These are phyloP conservation scores for Ecliptopera silaceata DNA, from an alignment of 2,888 invertebrate species.

Conservation along the genomic window DNA sequence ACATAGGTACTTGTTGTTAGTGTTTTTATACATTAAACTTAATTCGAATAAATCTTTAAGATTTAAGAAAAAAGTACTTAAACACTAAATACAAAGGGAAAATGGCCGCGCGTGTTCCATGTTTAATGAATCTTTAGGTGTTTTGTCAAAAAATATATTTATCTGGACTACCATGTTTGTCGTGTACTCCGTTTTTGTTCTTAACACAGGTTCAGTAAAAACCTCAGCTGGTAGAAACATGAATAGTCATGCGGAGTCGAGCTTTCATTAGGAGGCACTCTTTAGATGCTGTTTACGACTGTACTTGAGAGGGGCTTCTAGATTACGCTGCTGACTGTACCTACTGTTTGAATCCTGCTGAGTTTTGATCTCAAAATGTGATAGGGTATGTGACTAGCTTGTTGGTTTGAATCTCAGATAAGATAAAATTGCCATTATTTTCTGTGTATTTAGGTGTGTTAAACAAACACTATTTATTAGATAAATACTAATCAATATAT, in stretches of 20 bases:
- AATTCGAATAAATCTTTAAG: too few species aligned
- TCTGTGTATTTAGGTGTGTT: neutral
- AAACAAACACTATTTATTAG: too few species aligned
- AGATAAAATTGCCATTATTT: too few species aligned
- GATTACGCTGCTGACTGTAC: slow-evolving; percentile 3
- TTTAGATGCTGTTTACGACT: slow-evolving; percentile 34
- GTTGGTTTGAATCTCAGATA: too few species aligned
- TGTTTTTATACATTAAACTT: too few species aligned
- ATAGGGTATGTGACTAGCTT: neutral
- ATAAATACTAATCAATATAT: too few species aligned
- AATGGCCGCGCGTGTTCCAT: too few species aligned
- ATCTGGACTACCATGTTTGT: neutral
- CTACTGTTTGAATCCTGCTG: slow-evolving; percentile 1
- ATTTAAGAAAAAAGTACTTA: too few species aligned
- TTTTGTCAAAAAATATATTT: neutral
- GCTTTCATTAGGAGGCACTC: slow-evolving; percentile 58
- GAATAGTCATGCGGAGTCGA: slow-evolving; percentile 72
- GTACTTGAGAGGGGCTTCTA: slow-evolving; percentile 8
- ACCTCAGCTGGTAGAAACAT: slow-evolving; percentile 51
- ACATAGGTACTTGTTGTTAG: too few species aligned
- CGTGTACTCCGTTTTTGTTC: slow-evolving; percentile 14
- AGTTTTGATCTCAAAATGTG: neutral
- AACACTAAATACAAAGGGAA: too few species aligned
- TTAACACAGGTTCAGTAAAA: slow-evolving; percentile 26
- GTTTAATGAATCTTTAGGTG: too few species aligned